A percentile compares a stretch with the other conserved stretches of the same genome.
Evolutionary conservation across 1,140 invertebrate genomes (phyloP).

Genomic region (Lasioglossum baleicum): DNA sequence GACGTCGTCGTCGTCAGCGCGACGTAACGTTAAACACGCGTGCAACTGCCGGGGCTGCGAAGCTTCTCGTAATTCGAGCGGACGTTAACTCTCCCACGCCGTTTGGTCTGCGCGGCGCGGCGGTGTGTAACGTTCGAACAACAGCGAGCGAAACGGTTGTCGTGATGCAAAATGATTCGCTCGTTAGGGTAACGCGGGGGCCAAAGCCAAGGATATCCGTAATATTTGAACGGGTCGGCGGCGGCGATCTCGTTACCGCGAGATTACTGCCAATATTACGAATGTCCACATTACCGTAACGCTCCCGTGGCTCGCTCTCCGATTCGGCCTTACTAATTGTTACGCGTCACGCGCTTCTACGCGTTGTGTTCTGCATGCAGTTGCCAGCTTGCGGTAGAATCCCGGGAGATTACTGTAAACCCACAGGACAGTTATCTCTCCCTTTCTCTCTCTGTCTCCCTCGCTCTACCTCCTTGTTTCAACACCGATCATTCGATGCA

Average conservation of each 20-base stretch:
- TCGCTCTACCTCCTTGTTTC: too few relatives aligned
- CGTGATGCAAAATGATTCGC: conserved; percentile 7
- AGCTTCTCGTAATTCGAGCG: background rate
- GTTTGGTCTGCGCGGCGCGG: background rate
- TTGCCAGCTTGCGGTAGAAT: background rate
- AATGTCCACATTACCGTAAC: conserved; percentile 14
- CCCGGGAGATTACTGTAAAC: conserved; percentile 15
- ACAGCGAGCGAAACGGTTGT: background rate
- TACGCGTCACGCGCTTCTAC: conserved; percentile 14
- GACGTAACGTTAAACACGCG: conserved; percentile 13
- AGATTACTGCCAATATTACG: conserved; percentile 41
- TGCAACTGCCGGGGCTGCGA: background rate
- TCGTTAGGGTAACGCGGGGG: background rate
- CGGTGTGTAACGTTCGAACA: conserved; percentile 8
- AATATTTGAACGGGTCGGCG: conserved; percentile 1
- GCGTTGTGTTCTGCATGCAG: conserved; percentile 6
- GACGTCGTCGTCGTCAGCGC: background rate
- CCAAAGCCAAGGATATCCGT: conserved; percentile 29
- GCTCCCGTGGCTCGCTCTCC: background rate
- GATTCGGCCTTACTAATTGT: conserved; percentile 21
- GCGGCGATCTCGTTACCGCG: conserved; percentile 29
- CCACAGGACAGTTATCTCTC: too few relatives aligned
- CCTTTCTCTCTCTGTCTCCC: too few relatives aligned
- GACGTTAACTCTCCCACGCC: background rate
- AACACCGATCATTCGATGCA: too few relatives aligned